Percentiles rank a stretch among this genome's conserved stretches.
phyloP scores from a whole-genome alignment of 1,140 invertebrate species.

The Drosophila sproati region DNA sequence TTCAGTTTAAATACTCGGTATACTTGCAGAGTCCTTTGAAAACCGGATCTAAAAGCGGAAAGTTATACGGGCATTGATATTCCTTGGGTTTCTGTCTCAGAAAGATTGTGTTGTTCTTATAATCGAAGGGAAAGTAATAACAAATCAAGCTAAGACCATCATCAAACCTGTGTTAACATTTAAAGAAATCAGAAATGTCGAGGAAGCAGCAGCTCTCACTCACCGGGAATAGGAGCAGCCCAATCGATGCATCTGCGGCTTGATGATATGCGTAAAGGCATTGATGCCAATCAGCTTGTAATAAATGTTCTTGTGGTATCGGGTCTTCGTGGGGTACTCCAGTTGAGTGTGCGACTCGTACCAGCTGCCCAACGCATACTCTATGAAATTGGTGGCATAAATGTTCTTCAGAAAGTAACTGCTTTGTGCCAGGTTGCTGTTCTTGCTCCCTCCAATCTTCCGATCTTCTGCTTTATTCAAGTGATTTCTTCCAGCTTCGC shows the following conservation, averaged over 20 bases:
- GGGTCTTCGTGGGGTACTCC: background rate
- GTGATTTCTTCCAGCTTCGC: background rate
- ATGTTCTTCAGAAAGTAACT: conserved; percentile 2
- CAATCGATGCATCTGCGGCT: conserved; percentile 4
- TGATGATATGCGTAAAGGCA: conserved; percentile 18
- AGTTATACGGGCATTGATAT: conserved; percentile 34
- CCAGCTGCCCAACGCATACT: conserved; percentile 17
- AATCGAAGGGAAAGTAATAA: conserved; percentile 17
- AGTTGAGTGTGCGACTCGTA: conserved; percentile 9
- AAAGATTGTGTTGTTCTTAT: background rate
- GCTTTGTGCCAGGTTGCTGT: background rate
- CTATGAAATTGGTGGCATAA: conserved; percentile 8
- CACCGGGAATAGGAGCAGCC: conserved; percentile 45
- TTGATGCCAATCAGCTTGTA: conserved; percentile 5
- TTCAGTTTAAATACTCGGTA: background rate
- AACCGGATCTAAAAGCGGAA: conserved; percentile 10
- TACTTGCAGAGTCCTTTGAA: conserved; percentile 32
- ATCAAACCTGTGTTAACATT: background rate
- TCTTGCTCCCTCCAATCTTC: background rate
- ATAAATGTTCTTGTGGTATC: fast-evolving
- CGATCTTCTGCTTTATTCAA: background rate
- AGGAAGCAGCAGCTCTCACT: background rate
- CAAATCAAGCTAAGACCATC: conserved; percentile 32
- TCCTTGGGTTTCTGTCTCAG: background rate
- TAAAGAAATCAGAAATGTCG: too few species aligned